These are phyloP conservation scores for Rhea pennata DNA, from an alignment of 2,113 vertebrate species.

Conservation along the genomic window DNA sequence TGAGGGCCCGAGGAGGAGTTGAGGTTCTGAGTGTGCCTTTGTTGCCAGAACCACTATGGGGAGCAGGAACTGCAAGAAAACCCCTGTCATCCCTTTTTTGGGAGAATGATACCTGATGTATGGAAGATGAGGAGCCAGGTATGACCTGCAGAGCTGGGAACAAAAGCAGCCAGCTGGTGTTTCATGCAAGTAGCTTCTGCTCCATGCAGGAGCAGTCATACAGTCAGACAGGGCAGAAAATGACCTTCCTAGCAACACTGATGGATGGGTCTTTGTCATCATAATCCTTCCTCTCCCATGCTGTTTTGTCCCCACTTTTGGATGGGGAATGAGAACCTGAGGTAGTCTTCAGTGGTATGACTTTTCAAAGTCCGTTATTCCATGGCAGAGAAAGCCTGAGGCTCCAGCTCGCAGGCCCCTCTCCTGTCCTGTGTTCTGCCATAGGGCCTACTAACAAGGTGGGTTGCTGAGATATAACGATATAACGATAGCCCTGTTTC, in stretches of 20 bases:
- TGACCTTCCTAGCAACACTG: background rate
- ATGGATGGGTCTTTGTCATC: background rate
- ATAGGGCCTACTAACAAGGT: background rate
- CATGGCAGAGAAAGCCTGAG: background rate
- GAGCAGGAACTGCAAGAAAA: background rate
- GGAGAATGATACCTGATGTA: background rate
- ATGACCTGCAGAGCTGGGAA: no score
- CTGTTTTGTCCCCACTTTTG: fast-evolving
- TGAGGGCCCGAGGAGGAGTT: background rate
- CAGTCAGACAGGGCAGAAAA: background rate
- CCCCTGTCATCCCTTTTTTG: background rate
- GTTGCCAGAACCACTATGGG: background rate
- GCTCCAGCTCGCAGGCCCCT: background rate
- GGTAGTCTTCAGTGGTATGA: background rate
- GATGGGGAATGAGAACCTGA: background rate
- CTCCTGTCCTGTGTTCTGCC: background rate
- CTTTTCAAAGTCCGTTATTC: background rate
- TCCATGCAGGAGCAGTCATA: fast-evolving
- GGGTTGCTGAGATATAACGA: background rate
- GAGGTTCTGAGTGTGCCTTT: background rate
- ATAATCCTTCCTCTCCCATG: background rate
- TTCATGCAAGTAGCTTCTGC: background rate
- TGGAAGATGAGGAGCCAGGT: background rate
- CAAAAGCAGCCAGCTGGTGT: background rate
- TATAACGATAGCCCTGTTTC: background rate